Evolutionary conservation across 2,888 invertebrate genomes (phyloP), one percentile per base, ranked within the genome.

Genomic region (Taphrorychus bicolor): DNA sequence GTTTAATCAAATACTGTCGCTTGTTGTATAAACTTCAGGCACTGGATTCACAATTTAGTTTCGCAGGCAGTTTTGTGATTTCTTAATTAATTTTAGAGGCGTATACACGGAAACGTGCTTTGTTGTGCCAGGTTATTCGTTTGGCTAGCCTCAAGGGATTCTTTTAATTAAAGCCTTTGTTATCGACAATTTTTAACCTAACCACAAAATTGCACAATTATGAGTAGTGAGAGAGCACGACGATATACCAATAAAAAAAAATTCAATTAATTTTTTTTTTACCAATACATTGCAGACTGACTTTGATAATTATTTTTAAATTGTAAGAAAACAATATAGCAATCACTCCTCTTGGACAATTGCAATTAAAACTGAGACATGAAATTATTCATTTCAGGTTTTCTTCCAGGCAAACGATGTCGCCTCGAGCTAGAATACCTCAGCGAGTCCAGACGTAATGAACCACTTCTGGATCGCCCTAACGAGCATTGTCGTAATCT

Each of bases 381-480:
- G n/a, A n/a, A n/a, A n/a, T 32, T 32, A 9, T 32, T 32, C 1
- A 32, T 32, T 32, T 32, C 32, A 32, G 32, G 3, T 9, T 11
- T 2, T n/a, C n/a, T 11, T 32, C 32, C 3, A 32, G 9, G 32
- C 32, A 3, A 32, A 32, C 32, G 7, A 45, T 45, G 45, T 45
- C 45, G 45, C 45, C 45, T 14, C 7, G 14, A 14, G 17, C 17
- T 16, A 7, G 14, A 5, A 45, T 45, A 2, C 45, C 45, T 5
- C 45, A 45, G 18, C 14, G 18, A 7, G 16, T 9, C 9, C 21
- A 9, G 57, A 45, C 59, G 59, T 59, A 57, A 70, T 70, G 70
- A 66, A 64, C 60, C 64, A 53, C 53, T 56, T 68, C 40, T 59
- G 57, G 53, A 56, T 63, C 61, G 57, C 61, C 61, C 53, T 67